Base-by-base conservation (phyloP, 2,113 vertebrate species). In the Eupsittula cactorum region DNA sequence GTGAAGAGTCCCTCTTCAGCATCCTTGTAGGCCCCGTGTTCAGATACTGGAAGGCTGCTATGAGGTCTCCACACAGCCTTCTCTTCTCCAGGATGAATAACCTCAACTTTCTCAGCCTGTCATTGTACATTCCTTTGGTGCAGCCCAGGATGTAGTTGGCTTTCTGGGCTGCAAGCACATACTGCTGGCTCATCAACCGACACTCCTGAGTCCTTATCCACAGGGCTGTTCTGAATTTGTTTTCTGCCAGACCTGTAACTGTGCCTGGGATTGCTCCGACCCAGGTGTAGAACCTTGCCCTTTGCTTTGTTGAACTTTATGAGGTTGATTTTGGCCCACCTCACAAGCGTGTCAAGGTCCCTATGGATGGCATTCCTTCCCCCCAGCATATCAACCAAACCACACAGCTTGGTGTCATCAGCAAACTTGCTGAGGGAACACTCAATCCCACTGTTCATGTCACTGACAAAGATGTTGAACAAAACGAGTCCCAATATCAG, bases 401-500 rank as follows among this genome's bases (percentile, higher is more conserved):
- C 53, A 33, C 53, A 33, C 53, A 55, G 7, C 29, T 55, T 33
- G 29, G 18, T 55, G 53, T 33, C 29, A 44, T 44, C 11, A 2
- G 53, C 53, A 57, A 20, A 33, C 18, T 33, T 33, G 11, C 53
- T 33, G 53, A 57, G 53, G 53, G 31, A 8, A 1, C 53, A 33
- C 31, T 57, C 53, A 13, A 57, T 57, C 31, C 29, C 29, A 33
- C 29, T 20, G 53, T 33, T 19, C 31, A 57, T 20, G 53, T 57
- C 31, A 8, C 53, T 9, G 8, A 57, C 53, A 57, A 33, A 33
- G 53, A 57, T 57, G 53, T 20, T 57, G 53, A 57, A 20, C 11
- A 57, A 33, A 12, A 20, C 2, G 4, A 6, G 53, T 20, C 11
- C 31, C 18, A 33, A 0, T 9, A 20, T 31, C 3, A 20, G 9